These are phyloP conservation scores for Oenanthe oenanthe DNA, from an alignment of 2,113 vertebrate genomes.

Conservation along the genomic window DNA sequence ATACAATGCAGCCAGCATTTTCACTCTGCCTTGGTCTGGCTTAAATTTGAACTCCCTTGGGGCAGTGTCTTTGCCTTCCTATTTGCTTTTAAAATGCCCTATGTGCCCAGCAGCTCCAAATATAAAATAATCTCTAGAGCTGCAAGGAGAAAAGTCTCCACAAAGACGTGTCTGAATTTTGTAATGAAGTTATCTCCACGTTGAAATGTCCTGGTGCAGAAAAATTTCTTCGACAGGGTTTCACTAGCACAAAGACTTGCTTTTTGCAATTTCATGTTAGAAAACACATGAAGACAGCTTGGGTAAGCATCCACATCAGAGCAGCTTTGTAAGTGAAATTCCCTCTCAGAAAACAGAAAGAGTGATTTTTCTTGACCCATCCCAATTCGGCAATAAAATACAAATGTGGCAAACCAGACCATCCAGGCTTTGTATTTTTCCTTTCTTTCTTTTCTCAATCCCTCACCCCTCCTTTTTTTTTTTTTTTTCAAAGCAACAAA, in stretches of 20 bases:
- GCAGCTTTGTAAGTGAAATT: slow-evolving; percentile 20
- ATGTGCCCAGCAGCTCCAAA: not conserved
- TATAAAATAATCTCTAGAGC: slow-evolving; percentile 20
- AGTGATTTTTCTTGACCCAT: slow-evolving; percentile 47
- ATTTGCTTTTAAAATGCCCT: slow-evolving; percentile 26
- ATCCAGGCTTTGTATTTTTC: slow-evolving; percentile 44
- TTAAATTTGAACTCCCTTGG: slow-evolving; percentile 3
- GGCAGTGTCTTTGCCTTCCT: not conserved
- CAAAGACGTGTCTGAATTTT: not conserved
- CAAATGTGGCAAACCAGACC: slow-evolving; percentile 35
- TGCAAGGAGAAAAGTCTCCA: slow-evolving; percentile 13
- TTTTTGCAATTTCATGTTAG: not conserved
- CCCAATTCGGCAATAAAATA: slow-evolving; percentile 40
- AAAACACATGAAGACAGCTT: not conserved
- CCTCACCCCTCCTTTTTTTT: slow-evolving; percentile 25
- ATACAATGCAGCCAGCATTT: not conserved
- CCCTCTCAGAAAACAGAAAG: slow-evolving; percentile 10
- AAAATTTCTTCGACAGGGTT: not conserved
- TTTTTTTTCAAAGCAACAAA: slow-evolving; percentile 48
- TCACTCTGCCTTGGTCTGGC: slow-evolving; percentile 14
- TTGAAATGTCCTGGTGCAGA: not conserved
- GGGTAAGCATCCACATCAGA: slow-evolving; percentile 23
- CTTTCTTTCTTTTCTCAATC: not conserved
- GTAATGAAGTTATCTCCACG: not conserved
- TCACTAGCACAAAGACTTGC: not conserved